Percentiles rank a stretch among this genome's conserved stretches.
phyloP scores from a whole-genome alignment of 2,888 invertebrate genomes.

The Micoletzkya japonica region DNA sequence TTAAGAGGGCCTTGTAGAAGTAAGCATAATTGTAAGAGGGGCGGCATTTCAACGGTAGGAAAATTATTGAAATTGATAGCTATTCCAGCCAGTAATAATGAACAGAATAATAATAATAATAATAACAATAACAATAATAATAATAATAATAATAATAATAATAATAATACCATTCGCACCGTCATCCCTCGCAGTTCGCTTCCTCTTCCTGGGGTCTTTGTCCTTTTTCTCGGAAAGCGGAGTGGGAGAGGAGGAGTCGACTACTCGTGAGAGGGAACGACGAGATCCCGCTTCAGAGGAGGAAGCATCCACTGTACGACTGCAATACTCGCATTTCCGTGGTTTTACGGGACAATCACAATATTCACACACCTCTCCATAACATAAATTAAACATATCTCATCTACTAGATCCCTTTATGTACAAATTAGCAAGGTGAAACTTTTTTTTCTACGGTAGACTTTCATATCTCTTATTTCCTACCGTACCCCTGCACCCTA shows the following conservation, averaged over 20 bases:
- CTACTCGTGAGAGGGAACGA: slow-evolving; percentile 4
- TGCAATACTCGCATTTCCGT: not conserved
- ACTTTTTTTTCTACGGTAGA: no score
- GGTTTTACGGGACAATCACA: not conserved
- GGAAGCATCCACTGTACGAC: not conserved
- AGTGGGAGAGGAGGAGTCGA: not conserved
- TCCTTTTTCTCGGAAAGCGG: slow-evolving; percentile 3
- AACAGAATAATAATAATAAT: no score
- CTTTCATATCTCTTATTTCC: slow-evolving; percentile 24
- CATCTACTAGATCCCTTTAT: not conserved
- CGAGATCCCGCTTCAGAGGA: not conserved
- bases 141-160: not conserved
- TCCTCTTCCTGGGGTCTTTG: not conserved
- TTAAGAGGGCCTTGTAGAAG: no score
- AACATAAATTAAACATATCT: not conserved
- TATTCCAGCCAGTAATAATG: no score
- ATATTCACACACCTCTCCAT: not conserved
- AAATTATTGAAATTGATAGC: no score
- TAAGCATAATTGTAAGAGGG: no score
- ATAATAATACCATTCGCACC: not conserved
- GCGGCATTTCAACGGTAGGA: no score
- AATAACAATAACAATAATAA: not conserved
- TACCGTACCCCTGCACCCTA: slow-evolving; percentile 2
- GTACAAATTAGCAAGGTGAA: not conserved
- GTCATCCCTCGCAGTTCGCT: slow-evolving; percentile 15